Evolutionary conservation across 2,888 invertebrate species (phyloP), one percentile per base, ranked within the genome.

Genomic region (Agrotis ipsilon): DNA sequence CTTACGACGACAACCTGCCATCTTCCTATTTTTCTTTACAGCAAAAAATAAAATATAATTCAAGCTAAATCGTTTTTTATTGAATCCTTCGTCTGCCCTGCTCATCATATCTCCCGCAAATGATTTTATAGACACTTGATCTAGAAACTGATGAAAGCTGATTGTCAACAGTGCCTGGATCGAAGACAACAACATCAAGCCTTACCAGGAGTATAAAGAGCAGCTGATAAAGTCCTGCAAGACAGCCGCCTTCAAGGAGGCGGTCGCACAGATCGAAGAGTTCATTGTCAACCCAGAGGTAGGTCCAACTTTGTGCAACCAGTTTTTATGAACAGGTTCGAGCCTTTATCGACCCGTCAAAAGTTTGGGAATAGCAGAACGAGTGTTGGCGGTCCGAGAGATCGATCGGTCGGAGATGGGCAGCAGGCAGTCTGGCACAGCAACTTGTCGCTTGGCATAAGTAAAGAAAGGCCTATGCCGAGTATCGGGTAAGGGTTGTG

Each of bases 181-280:
- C 80, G 98, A 98, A 89, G 98, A 98, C 82, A 96, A 97, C 80
- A 97, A 98, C 88, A 97, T 99, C 65, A 98, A 98, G 92, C 98
- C 98, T 0, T 99, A 98, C 92, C 97, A 97, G 18, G 97, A 98
- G 75, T 97, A 97, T 92, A 98, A 98, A 92, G 98, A 98, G 39
- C 97, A 98, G 87, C 96, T 98, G 72, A 96, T 97, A 66, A 98
- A 98, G 91, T 97, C 98, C 1, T 97, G 97, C 92, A 98, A 98
- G 93, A 97, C 98, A 0, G 95, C 96, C 0, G 96, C 97, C 11
- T 98, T 98, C 91, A 98, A 98, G 91, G 97, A 98, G 78, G 98
- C 98, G 0, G 96, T 98, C 75, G 96, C 96, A 68, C 98, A 98
- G 86, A 98, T 98, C 77, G 98, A 98, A 87, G 97, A 98, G 64